Evolutionary conservation across 2,113 vertebrate genomes (phyloP), one percentile per base, ranked within the genome.

Genomic region (Cacatua alba): DNA sequence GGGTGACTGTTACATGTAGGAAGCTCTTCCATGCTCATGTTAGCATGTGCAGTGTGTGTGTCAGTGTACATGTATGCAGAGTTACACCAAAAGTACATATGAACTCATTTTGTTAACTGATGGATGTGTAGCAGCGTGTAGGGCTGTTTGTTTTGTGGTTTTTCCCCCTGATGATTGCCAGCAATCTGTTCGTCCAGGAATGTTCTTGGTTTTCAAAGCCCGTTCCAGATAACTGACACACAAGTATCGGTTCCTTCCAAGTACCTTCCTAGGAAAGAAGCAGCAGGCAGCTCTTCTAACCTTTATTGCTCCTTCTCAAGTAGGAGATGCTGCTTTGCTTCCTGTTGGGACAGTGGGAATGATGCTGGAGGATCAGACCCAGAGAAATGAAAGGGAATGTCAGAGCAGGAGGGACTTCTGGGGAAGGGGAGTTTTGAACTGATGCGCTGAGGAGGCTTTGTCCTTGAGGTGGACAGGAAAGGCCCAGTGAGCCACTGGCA

Each of bases 161-260:
- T 21, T 9, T 3, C 4, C 17, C 37, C 60, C 51, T 1, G 6
- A 6, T 37, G 59, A n/a, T 25, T 86, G 92, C 63, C 82, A 75
- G 88, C 83, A 86, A 46, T 92, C 83, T 94, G 53, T 90, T 94
- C 76, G 33, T 52, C 86, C 70, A 57, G 83, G 57, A 64, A 24
- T 4, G 77, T 71, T 88, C 64, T 46, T 51, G 64, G 26, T 3
- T 86, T 92, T 51, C 92, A 46, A 19, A 88, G 86, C 4, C 64
- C 3, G 0, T 29, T 91, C 91, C 88, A 88, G 71, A 49, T 17
- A 57, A 37, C 19, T 4, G 26, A 72, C 43, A 2, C 1, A 4
- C 24, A 60, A 72, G 28, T 17, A 16, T 75, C 1, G 5, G 0
- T 62, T 86, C 86, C 74, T 91, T 89, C 83, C 65, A 78, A 59